Evolutionary conservation across 2,113 vertebrate species (phyloP), one percentile per base, ranked within the genome.

Genomic region (Bettongia penicillata): DNA sequence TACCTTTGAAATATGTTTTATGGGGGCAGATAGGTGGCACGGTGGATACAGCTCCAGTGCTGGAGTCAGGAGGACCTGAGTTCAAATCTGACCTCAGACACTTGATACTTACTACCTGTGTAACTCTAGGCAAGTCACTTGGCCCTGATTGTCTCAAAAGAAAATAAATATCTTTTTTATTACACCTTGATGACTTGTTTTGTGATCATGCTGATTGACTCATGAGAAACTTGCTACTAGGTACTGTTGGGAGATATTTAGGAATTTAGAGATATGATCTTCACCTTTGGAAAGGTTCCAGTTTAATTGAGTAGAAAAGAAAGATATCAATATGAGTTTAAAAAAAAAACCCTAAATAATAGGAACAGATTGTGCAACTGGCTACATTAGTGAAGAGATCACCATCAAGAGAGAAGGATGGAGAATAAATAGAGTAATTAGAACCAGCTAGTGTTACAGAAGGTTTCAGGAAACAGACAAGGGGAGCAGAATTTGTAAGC

Each of bases 161-260:
- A 52, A 22, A 22, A 52, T 14, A 77, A 19, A 37, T 61, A 68
- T 25, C 11, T 77, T n/a, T 43, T 43, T 84, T 43, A 23, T 84
- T 84, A 6, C 37, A 84, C 8, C 43, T 8, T 84, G 68, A n/a
- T 84, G 68, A 43, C 68, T 84, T 84, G n/a, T 84, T 84, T 84
- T 84, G n/a, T 84, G 68, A 84, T 84, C 16, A 84, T 84, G 68
- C 7, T 84, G n/a, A 84, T 84, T 84, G n/a, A 84, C 93, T 91
- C 89, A 97, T 95, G 92, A 96, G 55, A 92, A 57, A 96, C 92
- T 96, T 97, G n/a, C 7, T 50, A 51, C 92, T 14, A 90, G 57
- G 28, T 55, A 49, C 53, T 49, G 53, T 84, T 61, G 94, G 95
- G 84, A 96, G 92, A 90, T 24, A 31, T 14, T 90, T 77, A 77